A percentile compares a stretch with the other conserved stretches of the same genome.
phyloP scores from a whole-genome alignment of 2,888 invertebrate species.

The Cryptocephalus moraei region DNA sequence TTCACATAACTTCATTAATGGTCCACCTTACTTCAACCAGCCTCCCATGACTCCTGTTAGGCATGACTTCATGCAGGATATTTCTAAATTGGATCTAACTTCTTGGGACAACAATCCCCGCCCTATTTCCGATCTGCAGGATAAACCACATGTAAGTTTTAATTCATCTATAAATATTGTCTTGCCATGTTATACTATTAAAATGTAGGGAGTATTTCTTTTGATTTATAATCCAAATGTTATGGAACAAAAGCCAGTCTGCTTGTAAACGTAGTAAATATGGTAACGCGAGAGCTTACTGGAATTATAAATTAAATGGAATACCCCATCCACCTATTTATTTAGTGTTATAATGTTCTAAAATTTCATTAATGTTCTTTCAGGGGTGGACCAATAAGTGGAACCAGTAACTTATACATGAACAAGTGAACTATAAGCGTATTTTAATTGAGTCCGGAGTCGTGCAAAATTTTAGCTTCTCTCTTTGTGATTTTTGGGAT shows the following conservation, averaged over 20 bases:
- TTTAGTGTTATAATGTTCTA: too few species aligned
- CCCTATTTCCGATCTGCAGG: conserved; percentile 32
- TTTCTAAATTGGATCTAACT: conserved; percentile 28
- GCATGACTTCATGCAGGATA: conserved; percentile 29
- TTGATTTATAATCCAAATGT: too few species aligned
- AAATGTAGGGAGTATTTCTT: too few species aligned
- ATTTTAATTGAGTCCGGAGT: conserved; percentile 29
- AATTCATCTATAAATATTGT: too few species aligned
- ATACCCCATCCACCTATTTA: too few species aligned
- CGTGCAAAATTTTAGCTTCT: conserved; percentile 33
- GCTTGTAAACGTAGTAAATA: too few species aligned
- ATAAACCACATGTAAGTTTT: conserved; percentile 33
- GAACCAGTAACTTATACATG: conserved; percentile 32
- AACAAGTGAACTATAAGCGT: conserved; percentile 31
- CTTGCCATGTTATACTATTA: too few species aligned
- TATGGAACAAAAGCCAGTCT: too few species aligned
- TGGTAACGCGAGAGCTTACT: too few species aligned
- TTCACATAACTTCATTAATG: conserved; percentile 28
- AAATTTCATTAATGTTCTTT: not conserved
- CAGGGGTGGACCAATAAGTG: conserved; percentile 47
- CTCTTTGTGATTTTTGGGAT: conserved; percentile 36
- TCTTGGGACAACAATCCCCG: conserved; percentile 28
- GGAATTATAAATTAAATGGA: too few species aligned
- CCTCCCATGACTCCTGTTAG: conserved; percentile 21
- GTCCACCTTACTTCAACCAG: conserved; percentile 24